Evolutionary conservation across 2,113 vertebrate species (phyloP), one percentile per base, ranked within the genome.

Genomic region (Leiothrix lutea): DNA sequence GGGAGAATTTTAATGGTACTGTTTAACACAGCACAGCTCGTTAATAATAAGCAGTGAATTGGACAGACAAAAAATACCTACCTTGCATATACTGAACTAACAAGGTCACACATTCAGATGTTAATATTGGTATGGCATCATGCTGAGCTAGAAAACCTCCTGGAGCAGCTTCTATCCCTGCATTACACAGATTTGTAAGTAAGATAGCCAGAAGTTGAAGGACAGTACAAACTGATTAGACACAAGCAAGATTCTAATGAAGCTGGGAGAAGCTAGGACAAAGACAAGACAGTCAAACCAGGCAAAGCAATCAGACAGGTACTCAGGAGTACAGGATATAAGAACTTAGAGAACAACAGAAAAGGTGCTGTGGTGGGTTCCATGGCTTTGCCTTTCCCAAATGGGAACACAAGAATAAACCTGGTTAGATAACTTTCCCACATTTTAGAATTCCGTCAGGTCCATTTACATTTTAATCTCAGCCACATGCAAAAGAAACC

Each of bases 21-120:
- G 40, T 53, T 88, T 80, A 45, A 90, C 69, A 66, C 51, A 86
- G 29, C 20, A 81, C 26, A 60, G 36, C 51, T 91, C 24, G 1
- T 65, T 70, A 95, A 20, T 62, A 89, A 48, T 8, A 81, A 77
- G 36, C 42, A 87, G 74, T 5, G 11, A 29, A 73, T 54, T 50
- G 58, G 70, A 31, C 73, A 82, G 42, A 57, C 11, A 1, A 91
- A 53, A 79, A 84, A 58, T 61, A 88, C 19, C 38, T 86, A 51
- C 60, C 20, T 40, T 45, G 12, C n/a, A 44, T 51, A 78, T 56
- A 54, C 5, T 8, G 40, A 92, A 56, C 24, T 82, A 90, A 61
- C 47, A 90, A 82, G 67, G 66, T 95, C 64, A 90, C 38, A 57
- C 11, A 24, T 69, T 90, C 23, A 62, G 58, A 54, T 80, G 40